Conservation (phyloP, 2,888 invertebrate genomes). For the Eumacrocentrus americanus region DNA sequence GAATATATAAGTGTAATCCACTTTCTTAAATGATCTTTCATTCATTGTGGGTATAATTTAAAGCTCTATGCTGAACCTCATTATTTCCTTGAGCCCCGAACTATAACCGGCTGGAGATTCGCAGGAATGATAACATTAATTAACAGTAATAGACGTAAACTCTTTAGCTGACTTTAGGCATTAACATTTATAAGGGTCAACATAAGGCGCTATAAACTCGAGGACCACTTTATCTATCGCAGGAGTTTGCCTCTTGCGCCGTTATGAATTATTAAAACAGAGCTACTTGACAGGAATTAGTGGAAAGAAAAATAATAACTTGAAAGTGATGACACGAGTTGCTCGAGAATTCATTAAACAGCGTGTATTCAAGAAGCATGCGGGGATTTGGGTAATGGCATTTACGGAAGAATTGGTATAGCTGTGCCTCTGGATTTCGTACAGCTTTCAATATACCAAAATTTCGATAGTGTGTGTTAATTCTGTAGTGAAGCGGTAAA, state of each 20-base stretch:
- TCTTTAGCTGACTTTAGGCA: too few species aligned
- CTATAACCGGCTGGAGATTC: not conserved
- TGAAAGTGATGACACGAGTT: too few species aligned
- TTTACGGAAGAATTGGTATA: not conserved
- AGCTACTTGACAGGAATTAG: too few species aligned
- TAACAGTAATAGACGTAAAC: not conserved
- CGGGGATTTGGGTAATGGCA: not conserved
- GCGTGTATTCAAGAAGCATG: not conserved
- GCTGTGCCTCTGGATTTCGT: not conserved
- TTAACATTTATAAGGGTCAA: not conserved
- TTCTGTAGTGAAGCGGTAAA: too few species aligned
- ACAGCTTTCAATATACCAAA: not conserved
- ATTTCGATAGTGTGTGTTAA: not conserved
- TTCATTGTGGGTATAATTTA: too few species aligned
- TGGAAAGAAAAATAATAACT: too few species aligned
- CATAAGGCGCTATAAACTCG: conserved; percentile 28
- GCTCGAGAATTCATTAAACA: too few species aligned
- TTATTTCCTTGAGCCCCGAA: too few species aligned
- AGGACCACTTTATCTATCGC: conserved; percentile 35
- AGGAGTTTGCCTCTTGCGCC: conserved; percentile 29
- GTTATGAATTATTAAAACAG: not conserved
- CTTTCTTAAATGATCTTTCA: too few species aligned
- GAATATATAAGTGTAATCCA: too few species aligned
- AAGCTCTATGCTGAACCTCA: too few species aligned
- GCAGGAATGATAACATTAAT: not conserved